These are phyloP conservation scores for Sebastes oblongus DNA, from an alignment of 2,797 vertebrate genomes.

Conservation along the genomic window DNA sequence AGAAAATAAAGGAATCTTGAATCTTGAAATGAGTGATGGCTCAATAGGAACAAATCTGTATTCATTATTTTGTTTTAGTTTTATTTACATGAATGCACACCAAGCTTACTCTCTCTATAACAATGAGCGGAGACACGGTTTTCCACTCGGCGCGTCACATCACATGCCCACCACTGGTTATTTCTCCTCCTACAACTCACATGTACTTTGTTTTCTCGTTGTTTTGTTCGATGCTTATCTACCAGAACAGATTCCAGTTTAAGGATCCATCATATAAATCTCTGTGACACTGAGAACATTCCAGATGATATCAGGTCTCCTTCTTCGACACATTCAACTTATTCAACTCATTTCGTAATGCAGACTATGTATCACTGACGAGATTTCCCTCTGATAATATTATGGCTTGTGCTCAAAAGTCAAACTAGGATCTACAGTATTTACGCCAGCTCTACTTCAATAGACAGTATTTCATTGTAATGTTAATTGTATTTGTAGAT, in stretches of 20 bases:
- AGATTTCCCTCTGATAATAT: neutral
- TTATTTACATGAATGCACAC: neutral
- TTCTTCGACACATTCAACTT: neutral
- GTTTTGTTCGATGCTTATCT: slow-evolving; percentile 24
- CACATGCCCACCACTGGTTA: neutral
- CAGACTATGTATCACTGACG: neutral
- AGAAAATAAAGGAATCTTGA: too few relatives aligned
- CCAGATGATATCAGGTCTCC: slow-evolving; percentile 67
- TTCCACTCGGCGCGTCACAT: neutral
- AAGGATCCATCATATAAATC: slow-evolving; percentile 28
- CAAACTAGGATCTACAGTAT: neutral
- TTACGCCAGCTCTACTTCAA: neutral
- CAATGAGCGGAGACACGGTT: neutral
- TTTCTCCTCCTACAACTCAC: neutral
- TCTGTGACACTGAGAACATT: slow-evolving; percentile 64
- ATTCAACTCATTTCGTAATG: slow-evolving; percentile 15
- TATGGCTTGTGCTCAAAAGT: neutral
- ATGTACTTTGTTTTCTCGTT: neutral
- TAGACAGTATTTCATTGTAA: neutral
- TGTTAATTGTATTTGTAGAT: neutral
- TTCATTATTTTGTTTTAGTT: neutral
- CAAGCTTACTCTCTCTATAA: neutral
- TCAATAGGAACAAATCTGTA: neutral
- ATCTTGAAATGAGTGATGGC: neutral
- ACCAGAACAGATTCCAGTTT: slow-evolving; percentile 42